phyloP scores from a whole-genome alignment of 2,797 vertebrate genomes.

The Aphelocoma californica region DNA sequence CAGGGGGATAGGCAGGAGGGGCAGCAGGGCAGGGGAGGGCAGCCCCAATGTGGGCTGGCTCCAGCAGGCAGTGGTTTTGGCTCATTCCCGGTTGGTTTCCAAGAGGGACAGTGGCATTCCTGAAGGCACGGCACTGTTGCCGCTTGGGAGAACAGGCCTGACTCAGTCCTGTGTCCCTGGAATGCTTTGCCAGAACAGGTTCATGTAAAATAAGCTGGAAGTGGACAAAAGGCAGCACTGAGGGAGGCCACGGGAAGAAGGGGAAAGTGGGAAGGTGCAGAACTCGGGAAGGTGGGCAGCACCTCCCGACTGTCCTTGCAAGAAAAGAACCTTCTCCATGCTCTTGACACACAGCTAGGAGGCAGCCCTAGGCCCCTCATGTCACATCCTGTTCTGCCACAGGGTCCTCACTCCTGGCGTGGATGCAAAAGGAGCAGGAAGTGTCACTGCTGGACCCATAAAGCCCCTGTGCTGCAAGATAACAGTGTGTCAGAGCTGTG shows the following conservation, averaged over 20 bases:
- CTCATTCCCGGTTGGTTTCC: background rate
- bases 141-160: background rate
- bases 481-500: background rate
- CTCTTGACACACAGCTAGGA: background rate
- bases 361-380: rapidly evolving
- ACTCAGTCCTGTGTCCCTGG: background rate
- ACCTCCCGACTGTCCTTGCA: background rate
- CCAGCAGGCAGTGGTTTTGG: background rate
- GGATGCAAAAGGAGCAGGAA: background rate
- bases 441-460: rapidly evolving
- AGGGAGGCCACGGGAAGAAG: background rate
- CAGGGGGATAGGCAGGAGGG: background rate
- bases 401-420: rapidly evolving
- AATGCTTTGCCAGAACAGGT: rapidly evolving
- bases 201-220: background rate
- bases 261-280: background rate
- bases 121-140: rapidly evolving
- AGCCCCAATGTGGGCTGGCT: background rate
- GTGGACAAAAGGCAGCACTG: background rate
- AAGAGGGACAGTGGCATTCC: background rate
- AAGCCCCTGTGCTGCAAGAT: background rate
- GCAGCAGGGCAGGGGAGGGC: background rate
- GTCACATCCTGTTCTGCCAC: background rate
- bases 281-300: background rate
- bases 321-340: background rate